These are phyloP conservation scores for Siphlonurus alternatus DNA, from an alignment of 2,888 invertebrate genomes.

Conservation along the genomic window DNA sequence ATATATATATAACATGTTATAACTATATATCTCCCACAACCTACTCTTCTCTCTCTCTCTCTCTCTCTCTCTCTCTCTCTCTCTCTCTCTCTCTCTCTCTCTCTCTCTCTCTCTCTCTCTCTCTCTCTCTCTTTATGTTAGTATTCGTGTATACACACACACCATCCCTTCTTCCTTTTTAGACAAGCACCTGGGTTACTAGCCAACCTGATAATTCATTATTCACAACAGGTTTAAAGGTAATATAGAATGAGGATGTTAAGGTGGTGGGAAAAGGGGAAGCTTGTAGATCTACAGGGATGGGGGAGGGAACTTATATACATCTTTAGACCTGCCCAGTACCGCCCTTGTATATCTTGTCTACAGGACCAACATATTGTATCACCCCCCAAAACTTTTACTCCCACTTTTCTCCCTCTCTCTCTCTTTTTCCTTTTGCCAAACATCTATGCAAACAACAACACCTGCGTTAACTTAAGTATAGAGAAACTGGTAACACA, in stretches of 20 bases:
- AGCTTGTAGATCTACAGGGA: background rate
- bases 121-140: slow-evolving; percentile 7
- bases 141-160: slow-evolving; percentile 11
- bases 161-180: slow-evolving; percentile 9
- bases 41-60: slow-evolving; percentile 8
- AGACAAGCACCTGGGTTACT: slow-evolving; percentile 10
- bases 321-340: slow-evolving; percentile 2
- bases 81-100: slow-evolving; percentile 7
- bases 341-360: slow-evolving; percentile 9
- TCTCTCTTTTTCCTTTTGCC: background rate
- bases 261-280: background rate
- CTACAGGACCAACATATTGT: too few relatives aligned
- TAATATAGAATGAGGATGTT: background rate
- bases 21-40: slow-evolving; percentile 10
- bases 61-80: slow-evolving; percentile 13
- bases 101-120: slow-evolving; percentile 9
- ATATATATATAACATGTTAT: slow-evolving; percentile 3
- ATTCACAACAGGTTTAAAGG: slow-evolving; percentile 1
- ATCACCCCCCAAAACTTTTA: slow-evolving; percentile 2
- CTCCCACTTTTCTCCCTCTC: slow-evolving; percentile 5
- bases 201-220: slow-evolving; percentile 4
- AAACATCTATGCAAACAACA: background rate
- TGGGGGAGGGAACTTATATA: background rate
- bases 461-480: too few relatives aligned
- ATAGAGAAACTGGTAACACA: background rate